phyloP scores from a whole-genome alignment of 2,113 vertebrate genomes.

The Telmatochromis sp. region DNA sequence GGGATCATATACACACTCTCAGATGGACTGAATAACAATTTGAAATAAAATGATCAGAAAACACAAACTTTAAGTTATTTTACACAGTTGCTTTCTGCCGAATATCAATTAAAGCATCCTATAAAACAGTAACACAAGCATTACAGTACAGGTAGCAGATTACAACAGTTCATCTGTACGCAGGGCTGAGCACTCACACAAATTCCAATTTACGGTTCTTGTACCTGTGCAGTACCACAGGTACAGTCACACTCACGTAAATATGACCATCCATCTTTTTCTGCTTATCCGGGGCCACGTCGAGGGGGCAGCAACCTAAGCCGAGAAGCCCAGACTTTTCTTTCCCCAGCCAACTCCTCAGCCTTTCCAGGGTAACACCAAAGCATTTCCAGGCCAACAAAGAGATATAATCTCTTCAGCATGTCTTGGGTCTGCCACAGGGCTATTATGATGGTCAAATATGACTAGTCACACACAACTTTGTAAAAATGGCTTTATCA shows the following conservation, averaged over 20 bases:
- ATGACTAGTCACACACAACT: not conserved
- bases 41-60: not conserved
- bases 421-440: not conserved
- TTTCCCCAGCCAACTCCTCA: rapidly evolving
- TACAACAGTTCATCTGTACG: not conserved
- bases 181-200: not conserved
- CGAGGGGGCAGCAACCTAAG: not conserved
- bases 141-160: not conserved
- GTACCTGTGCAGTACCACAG: not conserved
- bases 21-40: not conserved
- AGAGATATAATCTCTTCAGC: not conserved
- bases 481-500: not conserved
- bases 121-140: not conserved
- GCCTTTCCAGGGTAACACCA: not conserved
- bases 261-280: not conserved
- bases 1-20: not conserved
- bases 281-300: not conserved
- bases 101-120: not conserved
- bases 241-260: not conserved
- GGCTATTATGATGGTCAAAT: not conserved
- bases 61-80: not conserved
- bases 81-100: not conserved
- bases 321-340: rapidly evolving
- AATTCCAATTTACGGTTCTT: not conserved
- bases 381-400: not conserved